These are phyloP conservation scores for Sardina pilchardus DNA, from an alignment of 2,113 vertebrate genomes.

Conservation along the genomic window DNA sequence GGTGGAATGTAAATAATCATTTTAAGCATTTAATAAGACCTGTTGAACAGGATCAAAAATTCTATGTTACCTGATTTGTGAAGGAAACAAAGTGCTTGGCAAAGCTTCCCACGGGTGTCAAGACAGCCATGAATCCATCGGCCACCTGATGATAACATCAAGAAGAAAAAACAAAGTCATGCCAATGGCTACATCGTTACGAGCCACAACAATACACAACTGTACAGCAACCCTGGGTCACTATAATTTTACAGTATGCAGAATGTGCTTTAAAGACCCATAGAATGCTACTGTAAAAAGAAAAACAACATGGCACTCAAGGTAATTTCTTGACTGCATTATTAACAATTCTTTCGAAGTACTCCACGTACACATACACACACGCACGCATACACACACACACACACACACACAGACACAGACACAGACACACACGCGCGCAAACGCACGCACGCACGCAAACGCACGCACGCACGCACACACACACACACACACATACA, in stretches of 20 bases:
- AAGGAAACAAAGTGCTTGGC: conserved; percentile 67
- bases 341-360: too few relatives aligned
- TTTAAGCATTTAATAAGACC: too few relatives aligned
- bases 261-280: too few relatives aligned
- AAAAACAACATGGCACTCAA: too few relatives aligned
- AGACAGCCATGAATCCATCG: conserved; percentile 54
- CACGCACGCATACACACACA: background rate
- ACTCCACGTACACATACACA: background rate
- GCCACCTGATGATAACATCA: conserved; percentile 50
- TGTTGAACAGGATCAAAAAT: too few relatives aligned
- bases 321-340: too few relatives aligned
- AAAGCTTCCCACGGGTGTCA: conserved; percentile 64
- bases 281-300: too few relatives aligned
- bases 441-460: background rate
- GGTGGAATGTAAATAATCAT: too few relatives aligned
- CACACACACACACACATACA: background rate
- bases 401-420: background rate
- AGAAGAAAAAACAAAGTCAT: background rate
- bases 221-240: too few relatives aligned
- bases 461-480: background rate
- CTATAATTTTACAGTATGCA: too few relatives aligned
- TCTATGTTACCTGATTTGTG: conserved; percentile 60
- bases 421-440: background rate
- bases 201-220: too few relatives aligned
- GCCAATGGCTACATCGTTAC: background rate